Evolutionary conservation across 2,797 vertebrate species (phyloP).

Genomic region (Spatula versicolor): DNA sequence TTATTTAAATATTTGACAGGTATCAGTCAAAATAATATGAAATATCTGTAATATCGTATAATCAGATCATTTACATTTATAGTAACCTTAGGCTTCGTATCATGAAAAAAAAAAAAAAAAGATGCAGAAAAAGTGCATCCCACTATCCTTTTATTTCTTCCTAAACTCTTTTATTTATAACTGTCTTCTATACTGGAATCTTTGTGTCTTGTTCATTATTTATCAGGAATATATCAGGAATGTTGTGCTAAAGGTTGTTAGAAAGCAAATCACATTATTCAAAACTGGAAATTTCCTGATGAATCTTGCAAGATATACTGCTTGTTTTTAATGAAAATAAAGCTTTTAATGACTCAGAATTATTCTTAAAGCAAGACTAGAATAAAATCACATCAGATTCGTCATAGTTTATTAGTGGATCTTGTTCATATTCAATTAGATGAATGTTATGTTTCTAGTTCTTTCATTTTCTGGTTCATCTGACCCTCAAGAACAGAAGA

Average conservation of each 20-base stretch:
- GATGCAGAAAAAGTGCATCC: not conserved
- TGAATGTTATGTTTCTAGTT: not conserved
- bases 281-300: not conserved
- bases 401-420: not conserved
- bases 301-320: not conserved
- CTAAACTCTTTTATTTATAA: not conserved
- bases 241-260: not conserved
- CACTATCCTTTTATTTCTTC: not conserved
- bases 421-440: not conserved
- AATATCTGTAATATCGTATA: not conserved
- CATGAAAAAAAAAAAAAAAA: not conserved
- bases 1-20: constrained; percentile 19
- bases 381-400: constrained; percentile 1
- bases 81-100: not conserved
- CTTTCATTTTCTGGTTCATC: not conserved
- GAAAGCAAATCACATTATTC: not conserved
- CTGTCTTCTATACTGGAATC: not conserved
- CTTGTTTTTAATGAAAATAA: constrained; percentile 4
- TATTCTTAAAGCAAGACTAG: not conserved
- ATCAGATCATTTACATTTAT: not conserved
- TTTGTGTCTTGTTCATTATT: not conserved
- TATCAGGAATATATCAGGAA: not conserved
- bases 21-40: not conserved
- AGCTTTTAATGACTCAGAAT: not conserved
- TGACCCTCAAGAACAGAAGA: not conserved